Evolutionary conservation across 2,888 invertebrate species (phyloP).

Genomic region (Siphonodentalium dalli): DNA sequence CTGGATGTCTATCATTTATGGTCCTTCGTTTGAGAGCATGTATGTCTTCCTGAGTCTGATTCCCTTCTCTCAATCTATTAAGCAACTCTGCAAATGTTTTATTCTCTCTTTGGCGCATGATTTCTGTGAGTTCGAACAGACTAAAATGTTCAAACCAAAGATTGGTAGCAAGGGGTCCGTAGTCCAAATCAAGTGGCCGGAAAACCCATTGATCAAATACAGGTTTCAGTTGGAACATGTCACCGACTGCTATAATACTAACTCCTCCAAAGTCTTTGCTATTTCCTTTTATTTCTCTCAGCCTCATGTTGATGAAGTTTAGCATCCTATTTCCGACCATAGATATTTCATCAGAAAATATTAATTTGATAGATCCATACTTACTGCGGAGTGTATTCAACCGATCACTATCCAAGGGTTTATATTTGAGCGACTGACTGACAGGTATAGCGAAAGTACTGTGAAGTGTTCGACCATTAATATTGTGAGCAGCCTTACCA

Average conservation of each 20-base stretch:
- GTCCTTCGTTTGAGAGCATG: conserved; percentile 3
- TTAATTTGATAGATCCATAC: conserved; percentile 14
- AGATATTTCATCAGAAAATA: conserved; percentile 32
- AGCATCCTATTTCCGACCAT: conserved; percentile 32
- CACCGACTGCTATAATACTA: conserved; percentile 28
- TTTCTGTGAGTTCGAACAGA: conserved; percentile 14
- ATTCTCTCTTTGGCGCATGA: conserved; percentile 35
- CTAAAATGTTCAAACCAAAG: conserved; percentile 9
- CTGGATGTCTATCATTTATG: not conserved
- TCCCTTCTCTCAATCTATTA: conserved; percentile 27
- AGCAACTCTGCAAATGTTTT: conserved; percentile 27
- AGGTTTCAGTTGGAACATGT: conserved; percentile 24
- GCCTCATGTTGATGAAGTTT: conserved; percentile 22
- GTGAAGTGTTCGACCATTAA: conserved; percentile 16
- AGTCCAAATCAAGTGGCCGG: not conserved
- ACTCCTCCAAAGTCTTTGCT: conserved; percentile 27
- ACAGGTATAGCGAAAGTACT: conserved; percentile 16
- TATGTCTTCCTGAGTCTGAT: conserved; percentile 19
- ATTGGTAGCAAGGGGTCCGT: conserved; percentile 8
- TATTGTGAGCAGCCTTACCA: conserved; percentile 21
- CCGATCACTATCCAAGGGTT: conserved; percentile 8
- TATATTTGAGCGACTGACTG: conserved; percentile 17
- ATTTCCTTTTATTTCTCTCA: conserved; percentile 27
- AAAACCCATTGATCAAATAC: conserved; percentile 19
- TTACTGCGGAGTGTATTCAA: conserved; percentile 15